These are phyloP conservation scores for Xylota segnis DNA, from an alignment of 2,888 invertebrate genomes.

Conservation along the genomic window DNA sequence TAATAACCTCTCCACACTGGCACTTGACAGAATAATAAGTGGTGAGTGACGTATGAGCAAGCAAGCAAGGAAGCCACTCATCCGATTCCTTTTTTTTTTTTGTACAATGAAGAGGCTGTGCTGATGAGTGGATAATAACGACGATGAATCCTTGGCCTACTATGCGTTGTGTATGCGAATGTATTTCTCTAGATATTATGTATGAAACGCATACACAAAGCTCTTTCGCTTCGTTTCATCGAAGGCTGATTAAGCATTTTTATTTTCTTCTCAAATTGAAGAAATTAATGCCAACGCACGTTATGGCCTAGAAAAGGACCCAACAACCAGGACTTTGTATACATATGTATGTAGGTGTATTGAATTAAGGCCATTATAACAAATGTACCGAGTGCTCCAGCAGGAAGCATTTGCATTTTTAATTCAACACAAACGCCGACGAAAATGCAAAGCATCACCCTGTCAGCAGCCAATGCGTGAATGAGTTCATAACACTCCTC, in stretches of 20 bases:
- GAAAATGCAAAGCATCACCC: slow-evolving; percentile 14
- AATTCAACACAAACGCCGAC: slow-evolving; percentile 7
- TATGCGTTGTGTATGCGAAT: slow-evolving; percentile 1
- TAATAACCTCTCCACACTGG: slow-evolving; percentile 14
- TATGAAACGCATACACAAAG: not conserved
- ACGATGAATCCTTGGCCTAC: slow-evolving; percentile 59
- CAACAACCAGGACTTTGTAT: slow-evolving; percentile 5
- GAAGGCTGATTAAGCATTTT: not conserved
- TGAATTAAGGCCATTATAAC: slow-evolving; percentile 10
- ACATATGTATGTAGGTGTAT: not conserved
- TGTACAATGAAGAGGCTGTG: slow-evolving; percentile 28
- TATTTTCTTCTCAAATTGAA: slow-evolving; percentile 11
- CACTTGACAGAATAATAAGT: slow-evolving; percentile 24
- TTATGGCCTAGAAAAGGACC: not conserved
- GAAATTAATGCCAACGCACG: slow-evolving; percentile 22
- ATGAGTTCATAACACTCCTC: slow-evolving; percentile 26
- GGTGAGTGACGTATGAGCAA: not conserved
- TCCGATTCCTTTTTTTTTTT: slow-evolving; percentile 11
- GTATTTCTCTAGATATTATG: slow-evolving; percentile 6
- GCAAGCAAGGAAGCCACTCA: slow-evolving; percentile 18
- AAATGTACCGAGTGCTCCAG: not conserved
- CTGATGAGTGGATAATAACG: slow-evolving; percentile 46
- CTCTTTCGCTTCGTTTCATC: not conserved
- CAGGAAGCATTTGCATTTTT: slow-evolving; percentile 22
- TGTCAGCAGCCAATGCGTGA: slow-evolving; percentile 19